These are phyloP conservation scores for Porites australiensis DNA, from an alignment of 64 coral and sea anemone genomes.

Conservation along the genomic window DNA sequence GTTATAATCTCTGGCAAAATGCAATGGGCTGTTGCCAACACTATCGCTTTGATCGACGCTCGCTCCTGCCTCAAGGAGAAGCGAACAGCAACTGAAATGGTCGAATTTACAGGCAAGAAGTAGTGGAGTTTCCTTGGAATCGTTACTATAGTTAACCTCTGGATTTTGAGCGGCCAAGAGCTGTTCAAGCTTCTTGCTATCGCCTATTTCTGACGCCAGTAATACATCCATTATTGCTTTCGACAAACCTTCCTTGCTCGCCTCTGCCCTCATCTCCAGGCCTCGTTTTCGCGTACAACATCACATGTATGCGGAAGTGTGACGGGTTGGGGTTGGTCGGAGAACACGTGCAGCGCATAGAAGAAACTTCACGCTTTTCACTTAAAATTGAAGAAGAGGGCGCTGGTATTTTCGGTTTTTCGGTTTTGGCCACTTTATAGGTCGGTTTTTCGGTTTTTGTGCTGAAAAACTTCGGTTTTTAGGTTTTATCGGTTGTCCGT, in stretches of 20 bases:
- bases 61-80: conserved; percentile 30
- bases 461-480: too few relatives aligned
- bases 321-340: too few relatives aligned
- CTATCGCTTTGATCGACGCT: conserved; percentile 28
- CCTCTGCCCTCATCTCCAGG: not conserved
- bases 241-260: not conserved
- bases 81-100: conserved; percentile 6
- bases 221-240: conserved; percentile 32
- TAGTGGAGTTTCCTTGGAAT: conserved; percentile 25
- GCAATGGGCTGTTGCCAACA: conserved; percentile 43
- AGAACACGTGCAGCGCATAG: too few relatives aligned
- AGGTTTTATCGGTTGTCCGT: too few relatives aligned
- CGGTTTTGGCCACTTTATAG: too few relatives aligned
- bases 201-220: conserved; percentile 36
- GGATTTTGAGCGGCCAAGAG: conserved; percentile 9
- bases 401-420: too few relatives aligned
- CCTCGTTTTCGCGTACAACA: too few relatives aligned
- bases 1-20: conserved; percentile 29
- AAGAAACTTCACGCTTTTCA: too few relatives aligned
- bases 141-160: conserved; percentile 35
- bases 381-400: too few relatives aligned
- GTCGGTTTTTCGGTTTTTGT: too few relatives aligned
- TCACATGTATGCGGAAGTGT: not conserved
- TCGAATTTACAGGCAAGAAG: conserved; percentile 40
- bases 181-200: not conserved